These are phyloP conservation scores for Luehdorfia chinensis DNA, from an alignment of 1,140 invertebrate genomes.

Conservation along the genomic window DNA sequence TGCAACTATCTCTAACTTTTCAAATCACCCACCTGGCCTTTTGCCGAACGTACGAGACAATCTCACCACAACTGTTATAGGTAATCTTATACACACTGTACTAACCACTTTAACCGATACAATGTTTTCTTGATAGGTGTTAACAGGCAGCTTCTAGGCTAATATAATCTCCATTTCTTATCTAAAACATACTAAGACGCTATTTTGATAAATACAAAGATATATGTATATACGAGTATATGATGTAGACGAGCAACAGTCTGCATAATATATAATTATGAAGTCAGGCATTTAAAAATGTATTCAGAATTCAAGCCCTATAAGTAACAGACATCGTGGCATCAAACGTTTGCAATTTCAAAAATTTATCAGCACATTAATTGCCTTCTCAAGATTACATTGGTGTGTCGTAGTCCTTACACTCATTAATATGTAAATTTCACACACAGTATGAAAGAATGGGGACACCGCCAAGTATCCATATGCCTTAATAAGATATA, in stretches of 20 bases:
- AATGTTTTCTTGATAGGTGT: too few species aligned
- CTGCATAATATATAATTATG: too few species aligned
- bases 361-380: slow-evolving; percentile 29
- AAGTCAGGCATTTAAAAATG: too few species aligned
- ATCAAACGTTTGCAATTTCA: slow-evolving; percentile 17
- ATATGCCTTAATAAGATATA: background rate
- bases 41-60: background rate
- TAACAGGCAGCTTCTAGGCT: too few species aligned
- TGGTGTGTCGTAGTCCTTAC: slow-evolving; percentile 7
- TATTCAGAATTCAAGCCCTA: too few species aligned
- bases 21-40: slow-evolving; percentile 32
- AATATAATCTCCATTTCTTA: too few species aligned
- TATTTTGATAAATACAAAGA: too few species aligned
- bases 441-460: slow-evolving; percentile 25
- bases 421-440: slow-evolving; percentile 40
- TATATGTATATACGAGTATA: too few species aligned
- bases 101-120: background rate
- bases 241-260: too few species aligned
- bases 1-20: slow-evolving; percentile 35
- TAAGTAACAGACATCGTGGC: too few species aligned
- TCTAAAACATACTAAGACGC: too few species aligned
- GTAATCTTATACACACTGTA: slow-evolving; percentile 1
- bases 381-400: slow-evolving; percentile 21
- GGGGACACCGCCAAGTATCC: slow-evolving; percentile 19
- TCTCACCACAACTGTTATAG: background rate